Base-by-base conservation (phyloP, 1,140 invertebrate species). In the Lerema accius region DNA sequence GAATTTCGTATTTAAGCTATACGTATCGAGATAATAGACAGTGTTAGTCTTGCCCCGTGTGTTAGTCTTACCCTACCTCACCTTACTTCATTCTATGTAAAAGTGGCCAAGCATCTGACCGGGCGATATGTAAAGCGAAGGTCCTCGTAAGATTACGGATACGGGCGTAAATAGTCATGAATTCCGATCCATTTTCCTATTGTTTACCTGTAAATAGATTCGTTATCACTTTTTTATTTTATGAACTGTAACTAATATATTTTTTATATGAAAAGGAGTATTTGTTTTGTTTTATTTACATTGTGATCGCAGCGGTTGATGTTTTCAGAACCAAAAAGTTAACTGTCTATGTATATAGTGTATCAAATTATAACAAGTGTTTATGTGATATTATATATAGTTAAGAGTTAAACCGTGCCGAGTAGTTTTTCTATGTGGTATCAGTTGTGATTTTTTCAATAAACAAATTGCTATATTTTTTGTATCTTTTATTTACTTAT, bases 361-460 rank as follows among this genome's bases (percentile, higher is more conserved):
- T 86, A 82, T 86, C 71, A 87, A 89, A 86, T 81, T 86, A 84
- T 88, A 82, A 83, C n/a, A 65, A 88, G 78, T 86, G 83, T 89
- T 85, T 86, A 90, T 90, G 87, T 90, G 87, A 90, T 90, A 87
- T 87, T 85, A 86, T 82, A 61, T 86, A 88, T 87, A 87, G 80
- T 82, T 90, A 90, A 90, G 87, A 87, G 82, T 87, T 90, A 88
- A 90, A 86, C 87, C 85, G 85, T 90, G 87, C 85, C 87, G 84
- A 90, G 82, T 90, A 90, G 87, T 85, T 90, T 90, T 90, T 90
- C 84, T 88, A 90, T 90, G 82, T 90, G 85, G 87, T 90, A 90
- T 88, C 82, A 90, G 87, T 90, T 90, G 84, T 90, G 85, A 86
- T 86, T 86, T 85, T 88, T 80, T 78, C 80, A 82, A 87, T 90